Percentiles rank a stretch among this genome's conserved stretches.
Evolutionary conservation across 2,888 invertebrate species (phyloP).

Genomic region (Lymantria monacha): DNA sequence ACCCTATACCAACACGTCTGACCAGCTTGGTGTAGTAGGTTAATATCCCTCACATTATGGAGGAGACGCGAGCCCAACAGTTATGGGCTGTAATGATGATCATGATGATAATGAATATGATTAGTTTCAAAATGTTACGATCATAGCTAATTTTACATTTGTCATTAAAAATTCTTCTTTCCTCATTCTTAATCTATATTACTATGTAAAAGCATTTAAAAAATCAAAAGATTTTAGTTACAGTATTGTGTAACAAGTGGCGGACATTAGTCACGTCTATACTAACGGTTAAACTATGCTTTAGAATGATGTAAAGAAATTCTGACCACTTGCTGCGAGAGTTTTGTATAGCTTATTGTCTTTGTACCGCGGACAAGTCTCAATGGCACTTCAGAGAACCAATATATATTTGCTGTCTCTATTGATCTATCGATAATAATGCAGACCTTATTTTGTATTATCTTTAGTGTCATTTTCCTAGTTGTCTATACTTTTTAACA

Average conservation of each 20-base stretch:
- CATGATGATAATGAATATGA: no score
- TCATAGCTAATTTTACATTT: no score
- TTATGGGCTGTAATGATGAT: no score
- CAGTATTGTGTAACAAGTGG: constrained; percentile 31
- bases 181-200: constrained; percentile 11
- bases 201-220: constrained; percentile 18
- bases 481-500: background rate
- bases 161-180: no score
- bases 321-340: constrained; percentile 70
- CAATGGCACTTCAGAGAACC: constrained; percentile 53
- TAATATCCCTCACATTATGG: no score
- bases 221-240: constrained; percentile 25
- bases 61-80: no score
- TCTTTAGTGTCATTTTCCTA: constrained; percentile 24
- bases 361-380: constrained; percentile 62
- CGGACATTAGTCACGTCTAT: constrained; percentile 46
- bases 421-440: constrained; percentile 19
- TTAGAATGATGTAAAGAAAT: constrained; percentile 53
- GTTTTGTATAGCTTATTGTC: constrained; percentile 73
- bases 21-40: no score
- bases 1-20: no score
- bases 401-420: constrained; percentile 27
- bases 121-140: no score
- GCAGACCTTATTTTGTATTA: constrained; percentile 27
- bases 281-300: constrained; percentile 52